Percentiles rank a stretch among this genome's conserved stretches.
These are phyloP conservation scores for Leptinotarsa peninsularis DNA, from an alignment of 2,888 invertebrate species.

Conservation along the genomic window DNA sequence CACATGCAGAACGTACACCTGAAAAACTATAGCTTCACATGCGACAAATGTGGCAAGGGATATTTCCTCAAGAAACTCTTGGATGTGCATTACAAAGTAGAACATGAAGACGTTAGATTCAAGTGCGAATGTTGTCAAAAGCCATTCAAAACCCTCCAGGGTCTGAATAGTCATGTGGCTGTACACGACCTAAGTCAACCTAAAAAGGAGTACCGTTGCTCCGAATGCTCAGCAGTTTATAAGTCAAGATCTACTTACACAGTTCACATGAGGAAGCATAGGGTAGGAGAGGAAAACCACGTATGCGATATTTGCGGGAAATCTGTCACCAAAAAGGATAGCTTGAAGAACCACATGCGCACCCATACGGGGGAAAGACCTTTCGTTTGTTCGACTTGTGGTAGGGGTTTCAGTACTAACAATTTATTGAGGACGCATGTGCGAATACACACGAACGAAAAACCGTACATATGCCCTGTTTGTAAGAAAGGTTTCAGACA, in stretches of 20 bases:
- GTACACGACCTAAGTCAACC: slow-evolving; percentile 49
- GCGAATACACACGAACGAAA: slow-evolving; percentile 46
- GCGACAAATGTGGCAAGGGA: slow-evolving; percentile 52
- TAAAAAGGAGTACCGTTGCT: slow-evolving; percentile 46
- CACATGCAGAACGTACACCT: slow-evolving; percentile 60
- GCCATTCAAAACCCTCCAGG: slow-evolving; percentile 49
- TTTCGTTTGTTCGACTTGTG: slow-evolving; percentile 54
- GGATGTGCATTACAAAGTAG: slow-evolving; percentile 47
- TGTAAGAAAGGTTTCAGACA: slow-evolving; percentile 43
- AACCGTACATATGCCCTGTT: slow-evolving; percentile 39
- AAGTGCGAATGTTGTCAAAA: slow-evolving; percentile 51
- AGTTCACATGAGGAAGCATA: slow-evolving; percentile 52
- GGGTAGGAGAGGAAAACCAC: slow-evolving; percentile 39
- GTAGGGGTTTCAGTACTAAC: slow-evolving; percentile 52
- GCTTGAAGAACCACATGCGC: slow-evolving; percentile 51
- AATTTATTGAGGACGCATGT: slow-evolving; percentile 49
- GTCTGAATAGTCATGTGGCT: slow-evolving; percentile 45
- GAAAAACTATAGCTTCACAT: slow-evolving; percentile 64
- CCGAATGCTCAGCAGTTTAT: slow-evolving; percentile 48
- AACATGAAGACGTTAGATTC: slow-evolving; percentile 50
- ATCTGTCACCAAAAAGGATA: slow-evolving; percentile 41
- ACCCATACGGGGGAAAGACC: slow-evolving; percentile 57
- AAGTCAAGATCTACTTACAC: slow-evolving; percentile 34
- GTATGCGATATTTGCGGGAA: slow-evolving; percentile 55
- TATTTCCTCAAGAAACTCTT: slow-evolving; percentile 46